Evolutionary conservation across 2,797 vertebrate species (phyloP).

Genomic region (Hippoglossus hippoglossus): DNA sequence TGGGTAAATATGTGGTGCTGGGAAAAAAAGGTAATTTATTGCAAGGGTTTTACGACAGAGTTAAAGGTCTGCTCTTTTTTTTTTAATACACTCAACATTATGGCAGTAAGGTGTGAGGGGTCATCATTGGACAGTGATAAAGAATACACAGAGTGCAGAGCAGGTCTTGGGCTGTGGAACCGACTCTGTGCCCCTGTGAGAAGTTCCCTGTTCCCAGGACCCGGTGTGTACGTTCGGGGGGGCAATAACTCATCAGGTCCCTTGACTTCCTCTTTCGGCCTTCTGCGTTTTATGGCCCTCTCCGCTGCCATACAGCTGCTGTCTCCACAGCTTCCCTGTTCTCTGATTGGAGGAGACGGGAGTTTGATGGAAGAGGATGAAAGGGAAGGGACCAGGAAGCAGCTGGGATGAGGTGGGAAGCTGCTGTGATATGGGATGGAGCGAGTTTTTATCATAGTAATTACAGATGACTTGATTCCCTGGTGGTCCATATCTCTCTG

Average conservation of each 20-base stretch:
- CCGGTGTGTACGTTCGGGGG: conserved; percentile 79
- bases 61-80: conserved; percentile 40
- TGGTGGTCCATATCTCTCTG: conserved; percentile 6
- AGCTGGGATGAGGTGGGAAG: conserved; percentile 69
- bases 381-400: conserved; percentile 52
- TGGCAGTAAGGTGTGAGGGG: conserved; percentile 31
- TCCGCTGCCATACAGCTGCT: conserved; percentile 83
- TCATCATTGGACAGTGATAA: conserved; percentile 57
- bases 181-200: conserved; percentile 68
- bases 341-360: conserved; percentile 56
- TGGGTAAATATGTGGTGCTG: conserved; percentile 27
- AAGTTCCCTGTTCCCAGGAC: conserved; percentile 84
- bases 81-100: conserved; percentile 40
- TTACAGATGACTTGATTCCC: conserved; percentile 33
- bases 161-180: conserved; percentile 48
- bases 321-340: conserved; percentile 66
- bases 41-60: conserved; percentile 55
- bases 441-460: conserved; percentile 36
- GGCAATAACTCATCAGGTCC: conserved; percentile 84
- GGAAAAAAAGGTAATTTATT: conserved; percentile 57
- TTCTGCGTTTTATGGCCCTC: conserved; percentile 79
- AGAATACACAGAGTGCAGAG: conserved; percentile 43
- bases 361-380: conserved; percentile 70
- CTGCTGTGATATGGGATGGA: conserved; percentile 42
- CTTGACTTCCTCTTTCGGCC: conserved; percentile 85